phyloP scores from a whole-genome alignment of 2,888 invertebrate genomes.

The Hylaea fasciaria region DNA sequence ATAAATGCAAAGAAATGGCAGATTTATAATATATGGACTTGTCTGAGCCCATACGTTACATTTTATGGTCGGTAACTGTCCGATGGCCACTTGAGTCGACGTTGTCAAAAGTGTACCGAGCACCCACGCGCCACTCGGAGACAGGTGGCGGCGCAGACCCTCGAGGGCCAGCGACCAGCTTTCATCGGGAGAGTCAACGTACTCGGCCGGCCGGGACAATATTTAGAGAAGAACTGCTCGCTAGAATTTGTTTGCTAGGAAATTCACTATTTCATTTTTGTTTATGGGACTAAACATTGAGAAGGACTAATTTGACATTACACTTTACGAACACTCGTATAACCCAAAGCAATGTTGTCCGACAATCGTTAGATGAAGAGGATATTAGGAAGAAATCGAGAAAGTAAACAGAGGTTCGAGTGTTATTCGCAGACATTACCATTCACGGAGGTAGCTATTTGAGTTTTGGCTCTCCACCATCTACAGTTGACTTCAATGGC shows the following conservation, averaged over 20 bases:
- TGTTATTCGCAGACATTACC: not conserved
- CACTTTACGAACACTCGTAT: no score
- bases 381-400: no score
- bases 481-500: conserved; percentile 22
- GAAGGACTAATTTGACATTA: no score
- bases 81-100: conserved; percentile 19
- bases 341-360: no score
- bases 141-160: conserved; percentile 21
- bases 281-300: no score
- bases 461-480: conserved; percentile 13
- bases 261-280: not conserved
- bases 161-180: conserved; percentile 10
- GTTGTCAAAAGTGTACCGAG: conserved; percentile 18
- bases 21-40: conserved; percentile 31
- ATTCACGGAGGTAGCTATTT: conserved; percentile 13
- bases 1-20: conserved; percentile 40
- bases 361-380: no score
- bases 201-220: not conserved
- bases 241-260: not conserved
- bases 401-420: not conserved
- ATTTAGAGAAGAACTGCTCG: not conserved
- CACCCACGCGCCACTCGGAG: conserved; percentile 30
- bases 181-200: conserved; percentile 1
- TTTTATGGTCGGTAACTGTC: conserved; percentile 36
- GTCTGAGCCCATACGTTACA: conserved; percentile 35